Conservation (phyloP, 2,888 invertebrate species). For the Lottia scabra region DNA sequence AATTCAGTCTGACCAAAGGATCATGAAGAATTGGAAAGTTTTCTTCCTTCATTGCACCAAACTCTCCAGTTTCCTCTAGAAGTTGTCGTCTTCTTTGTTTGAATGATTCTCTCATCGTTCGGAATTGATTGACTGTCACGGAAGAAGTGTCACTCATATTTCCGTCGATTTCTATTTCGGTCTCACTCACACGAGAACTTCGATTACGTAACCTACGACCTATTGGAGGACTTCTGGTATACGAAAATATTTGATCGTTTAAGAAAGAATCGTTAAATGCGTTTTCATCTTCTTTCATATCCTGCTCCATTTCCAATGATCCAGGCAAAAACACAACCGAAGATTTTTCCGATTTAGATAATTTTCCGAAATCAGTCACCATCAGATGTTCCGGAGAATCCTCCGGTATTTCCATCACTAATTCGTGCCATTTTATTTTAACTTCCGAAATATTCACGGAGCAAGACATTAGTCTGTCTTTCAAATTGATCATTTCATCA, state of each 20-base stretch:
- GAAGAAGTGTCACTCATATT: background rate
- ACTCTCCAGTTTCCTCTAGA: conserved; percentile 12
- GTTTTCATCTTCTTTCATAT: background rate
- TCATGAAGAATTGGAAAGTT: conserved; percentile 6
- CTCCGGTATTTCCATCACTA: conserved; percentile 16
- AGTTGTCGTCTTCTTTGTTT: conserved; percentile 27
- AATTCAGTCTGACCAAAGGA: background rate
- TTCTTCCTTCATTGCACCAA: background rate
- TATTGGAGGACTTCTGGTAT: background rate
- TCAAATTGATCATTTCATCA: conserved; percentile 28
- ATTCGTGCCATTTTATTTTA: conserved; percentile 22
- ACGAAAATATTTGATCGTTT: background rate
- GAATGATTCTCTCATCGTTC: conserved; percentile 26
- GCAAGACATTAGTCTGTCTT: conserved; percentile 20
- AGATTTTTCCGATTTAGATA: conserved; percentile 15
- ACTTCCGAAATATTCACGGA: conserved; percentile 28
- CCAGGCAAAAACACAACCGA: conserved; percentile 14
- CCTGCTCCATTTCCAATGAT: background rate
- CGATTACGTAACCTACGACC: background rate
- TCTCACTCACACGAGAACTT: background rate
- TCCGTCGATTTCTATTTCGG: background rate
- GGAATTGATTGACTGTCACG: conserved; percentile 16
- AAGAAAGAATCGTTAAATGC: background rate
- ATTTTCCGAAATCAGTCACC: conserved; percentile 25
- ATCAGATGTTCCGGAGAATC: conserved; percentile 27